Conservation (phyloP, 2,113 vertebrate species). For the Parus major region DNA sequence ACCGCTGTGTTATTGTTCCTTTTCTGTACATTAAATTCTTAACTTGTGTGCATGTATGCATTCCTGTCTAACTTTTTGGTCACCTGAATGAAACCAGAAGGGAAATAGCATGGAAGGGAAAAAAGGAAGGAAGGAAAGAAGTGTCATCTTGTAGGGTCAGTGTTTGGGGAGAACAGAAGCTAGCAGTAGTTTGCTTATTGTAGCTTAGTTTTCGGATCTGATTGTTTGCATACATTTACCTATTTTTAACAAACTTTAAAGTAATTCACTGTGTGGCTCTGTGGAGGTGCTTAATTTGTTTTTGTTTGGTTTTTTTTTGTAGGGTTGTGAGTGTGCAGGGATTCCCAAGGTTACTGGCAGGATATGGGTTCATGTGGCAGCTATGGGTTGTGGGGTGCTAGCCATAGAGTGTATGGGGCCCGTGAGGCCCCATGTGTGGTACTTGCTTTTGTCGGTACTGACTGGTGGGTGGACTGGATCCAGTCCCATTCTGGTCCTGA, state of each 20-base stretch:
- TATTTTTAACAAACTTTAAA: not conserved
- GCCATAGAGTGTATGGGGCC: not conserved
- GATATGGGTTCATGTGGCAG: not conserved
- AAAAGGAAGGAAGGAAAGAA: not conserved
- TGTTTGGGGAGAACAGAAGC: not conserved
- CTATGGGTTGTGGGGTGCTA: not conserved
- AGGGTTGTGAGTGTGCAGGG: not conserved
- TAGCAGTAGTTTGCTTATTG: not conserved
- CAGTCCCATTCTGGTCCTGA: not conserved
- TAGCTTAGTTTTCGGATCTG: not conserved
- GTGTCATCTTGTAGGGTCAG: not conserved
- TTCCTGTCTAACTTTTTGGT: not conserved
- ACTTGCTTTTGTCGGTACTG: not conserved
- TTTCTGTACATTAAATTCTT: not conserved
- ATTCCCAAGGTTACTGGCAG: not conserved
- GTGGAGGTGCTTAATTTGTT: not conserved
- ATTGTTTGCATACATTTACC: not conserved
- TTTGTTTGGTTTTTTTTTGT: too few relatives aligned
- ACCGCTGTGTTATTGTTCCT: not conserved
- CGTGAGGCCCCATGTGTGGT: accelerated
- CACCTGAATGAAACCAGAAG: not conserved
- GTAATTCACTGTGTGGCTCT: not conserved
- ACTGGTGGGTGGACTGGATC: accelerated
- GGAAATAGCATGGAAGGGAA: not conserved
- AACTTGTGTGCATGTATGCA: not conserved